Percentiles rank a stretch among this genome's conserved stretches.
These are phyloP conservation scores for Paratrypauchen microcephalus DNA, from an alignment of 2,797 vertebrate genomes.

Conservation along the genomic window DNA sequence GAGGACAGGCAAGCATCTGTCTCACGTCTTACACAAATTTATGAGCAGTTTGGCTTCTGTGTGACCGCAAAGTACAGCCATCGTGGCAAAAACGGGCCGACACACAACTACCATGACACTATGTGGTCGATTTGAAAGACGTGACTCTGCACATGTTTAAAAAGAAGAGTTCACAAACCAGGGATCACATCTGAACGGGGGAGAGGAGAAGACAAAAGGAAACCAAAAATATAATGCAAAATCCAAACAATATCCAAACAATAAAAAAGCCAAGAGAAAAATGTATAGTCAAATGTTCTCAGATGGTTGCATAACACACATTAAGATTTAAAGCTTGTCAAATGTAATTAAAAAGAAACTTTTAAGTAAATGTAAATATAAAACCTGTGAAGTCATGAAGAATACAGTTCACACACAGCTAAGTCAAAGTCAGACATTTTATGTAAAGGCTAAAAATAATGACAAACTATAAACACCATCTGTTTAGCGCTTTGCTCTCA, in stretches of 20 bases:
- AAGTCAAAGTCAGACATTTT: constrained; percentile 11
- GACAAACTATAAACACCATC: constrained; percentile 39
- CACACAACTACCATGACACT: constrained; percentile 47
- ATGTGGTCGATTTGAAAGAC: constrained; percentile 42
- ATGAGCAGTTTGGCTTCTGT: constrained; percentile 58
- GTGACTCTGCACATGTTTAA: constrained; percentile 30
- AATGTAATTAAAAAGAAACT: not conserved
- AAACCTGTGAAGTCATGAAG: not conserved
- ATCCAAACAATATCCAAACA: no score
- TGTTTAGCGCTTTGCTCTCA: constrained; percentile 23
- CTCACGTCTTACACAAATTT: constrained; percentile 52
- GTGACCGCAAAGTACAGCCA: constrained; percentile 45
- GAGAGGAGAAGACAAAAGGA: not conserved
- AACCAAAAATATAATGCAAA: not conserved
- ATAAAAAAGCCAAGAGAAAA: no score
- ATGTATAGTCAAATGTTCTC: not conserved
- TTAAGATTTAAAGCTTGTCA: not conserved
- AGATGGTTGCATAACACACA: not conserved
- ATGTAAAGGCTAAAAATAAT: constrained; percentile 38
- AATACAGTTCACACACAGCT: constrained; percentile 14
- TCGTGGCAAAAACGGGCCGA: constrained; percentile 40
- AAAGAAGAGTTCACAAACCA: not conserved
- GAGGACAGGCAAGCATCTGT: constrained; percentile 39
- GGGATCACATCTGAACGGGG: not conserved
- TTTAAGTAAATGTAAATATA: not conserved